Percentiles rank a stretch among this genome's conserved stretches.
Evolutionary conservation across 2,888 invertebrate genomes (phyloP).

Genomic region (Drosophila sordidapex): DNA sequence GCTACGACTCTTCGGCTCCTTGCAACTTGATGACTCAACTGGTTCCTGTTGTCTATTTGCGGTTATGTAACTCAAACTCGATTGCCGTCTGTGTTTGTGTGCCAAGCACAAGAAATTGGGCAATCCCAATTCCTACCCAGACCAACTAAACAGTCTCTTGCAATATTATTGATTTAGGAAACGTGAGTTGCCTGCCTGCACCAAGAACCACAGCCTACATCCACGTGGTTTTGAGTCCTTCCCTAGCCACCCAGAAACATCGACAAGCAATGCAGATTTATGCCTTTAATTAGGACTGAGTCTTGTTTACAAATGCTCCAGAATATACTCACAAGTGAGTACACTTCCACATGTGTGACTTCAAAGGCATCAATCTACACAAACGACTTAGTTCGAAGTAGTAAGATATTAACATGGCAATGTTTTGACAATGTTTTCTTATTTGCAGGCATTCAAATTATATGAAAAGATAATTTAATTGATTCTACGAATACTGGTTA

Average conservation of each 20-base stretch:
- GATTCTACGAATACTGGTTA: neutral
- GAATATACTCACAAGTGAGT: neutral
- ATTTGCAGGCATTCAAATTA: neutral
- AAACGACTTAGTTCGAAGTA: conserved; percentile 3
- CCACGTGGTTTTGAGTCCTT: neutral
- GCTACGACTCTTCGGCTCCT: conserved; percentile 6
- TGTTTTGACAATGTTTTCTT: too few species aligned
- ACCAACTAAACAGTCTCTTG: conserved; percentile 17
- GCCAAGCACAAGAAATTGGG: conserved; percentile 42
- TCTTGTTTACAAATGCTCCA: conserved; percentile 52
- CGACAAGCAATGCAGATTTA: conserved; percentile 45
- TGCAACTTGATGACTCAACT: conserved; percentile 71
- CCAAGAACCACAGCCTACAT: neutral
- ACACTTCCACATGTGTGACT: neutral
- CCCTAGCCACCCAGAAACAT: neutral
- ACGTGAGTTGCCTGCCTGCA: conserved; percentile 13
- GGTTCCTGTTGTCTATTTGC: conserved; percentile 71
- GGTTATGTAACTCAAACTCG: conserved; percentile 74
- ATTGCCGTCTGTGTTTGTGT: conserved; percentile 51
- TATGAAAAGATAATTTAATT: neutral
- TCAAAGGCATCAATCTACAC: conserved; percentile 20
- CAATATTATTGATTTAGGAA: conserved; percentile 54
- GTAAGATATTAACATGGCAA: neutral
- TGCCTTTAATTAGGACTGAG: conserved; percentile 61
- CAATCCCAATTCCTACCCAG: neutral